A percentile compares a stretch with the other conserved stretches of the same genome.
phyloP scores from a whole-genome alignment of 2,888 invertebrate genomes.

The Galeruca laticollis region DNA sequence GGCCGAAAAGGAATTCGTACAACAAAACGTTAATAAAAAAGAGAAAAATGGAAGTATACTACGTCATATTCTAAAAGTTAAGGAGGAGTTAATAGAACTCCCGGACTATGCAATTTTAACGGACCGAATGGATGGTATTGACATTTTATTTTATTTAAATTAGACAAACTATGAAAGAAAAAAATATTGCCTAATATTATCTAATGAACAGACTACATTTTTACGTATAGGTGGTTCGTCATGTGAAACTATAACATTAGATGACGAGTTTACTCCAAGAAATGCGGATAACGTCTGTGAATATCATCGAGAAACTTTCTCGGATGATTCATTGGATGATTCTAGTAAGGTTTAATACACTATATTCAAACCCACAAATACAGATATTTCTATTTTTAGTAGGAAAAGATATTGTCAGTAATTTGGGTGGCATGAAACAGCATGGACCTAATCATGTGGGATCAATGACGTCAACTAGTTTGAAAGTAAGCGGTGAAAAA shows the following conservation, averaged over 20 bases:
- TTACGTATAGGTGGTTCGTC: conserved; percentile 14
- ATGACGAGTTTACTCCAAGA: conserved; percentile 47
- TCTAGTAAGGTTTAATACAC: not conserved
- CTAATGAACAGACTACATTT: not conserved
- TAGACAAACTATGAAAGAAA: not conserved
- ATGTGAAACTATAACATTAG: conserved; percentile 43
- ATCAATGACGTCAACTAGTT: conserved; percentile 2
- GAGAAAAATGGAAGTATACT: conserved; percentile 3
- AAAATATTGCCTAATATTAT: no score
- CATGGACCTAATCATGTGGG: not conserved
- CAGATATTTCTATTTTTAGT: not conserved
- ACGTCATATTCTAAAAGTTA: conserved; percentile 5
- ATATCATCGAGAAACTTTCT: conserved; percentile 51
- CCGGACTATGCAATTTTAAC: not conserved
- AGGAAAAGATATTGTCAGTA: not conserved
- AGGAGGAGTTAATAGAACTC: not conserved
- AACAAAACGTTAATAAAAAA: not conserved
- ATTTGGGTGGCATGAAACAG: not conserved
- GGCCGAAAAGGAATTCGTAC: conserved; percentile 2
- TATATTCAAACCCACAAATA: not conserved
- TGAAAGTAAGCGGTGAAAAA: conserved; percentile 4
- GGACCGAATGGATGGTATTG: not conserved
- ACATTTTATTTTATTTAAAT: not conserved
- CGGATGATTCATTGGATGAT: conserved; percentile 43
- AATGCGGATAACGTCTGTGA: conserved; percentile 51